phyloP scores from a whole-genome alignment of 2,888 invertebrate species.

The Deroplatys truncata region DNA sequence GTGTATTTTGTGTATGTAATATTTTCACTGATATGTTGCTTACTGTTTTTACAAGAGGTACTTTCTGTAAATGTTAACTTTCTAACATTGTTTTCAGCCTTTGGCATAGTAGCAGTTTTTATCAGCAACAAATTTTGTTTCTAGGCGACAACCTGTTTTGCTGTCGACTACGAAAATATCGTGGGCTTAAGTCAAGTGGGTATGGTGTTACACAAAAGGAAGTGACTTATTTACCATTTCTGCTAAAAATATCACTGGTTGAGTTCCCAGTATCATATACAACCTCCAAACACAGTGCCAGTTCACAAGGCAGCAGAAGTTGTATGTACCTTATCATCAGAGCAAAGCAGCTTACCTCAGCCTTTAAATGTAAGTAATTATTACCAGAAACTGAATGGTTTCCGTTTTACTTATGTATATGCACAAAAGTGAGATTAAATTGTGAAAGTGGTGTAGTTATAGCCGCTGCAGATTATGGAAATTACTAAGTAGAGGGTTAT shows the following conservation, averaged over 20 bases:
- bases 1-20: too few relatives aligned
- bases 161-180: constrained; percentile 64
- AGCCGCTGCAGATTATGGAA: too few relatives aligned
- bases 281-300: not conserved
- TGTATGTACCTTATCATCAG: constrained; percentile 52
- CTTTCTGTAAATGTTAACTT: too few relatives aligned
- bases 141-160: constrained; percentile 43
- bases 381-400: not conserved
- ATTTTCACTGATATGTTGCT: too few relatives aligned
- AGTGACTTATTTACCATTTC: constrained; percentile 65
- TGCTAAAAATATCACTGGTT: constrained; percentile 65
- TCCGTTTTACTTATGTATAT: not conserved
- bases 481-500: too few relatives aligned
- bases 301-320: not conserved
- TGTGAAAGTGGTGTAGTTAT: too few relatives aligned
- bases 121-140: not conserved
- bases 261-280: constrained; percentile 50
- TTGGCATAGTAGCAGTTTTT: too few relatives aligned
- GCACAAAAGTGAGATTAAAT: not conserved
- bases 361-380: constrained; percentile 66
- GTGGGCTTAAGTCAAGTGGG: constrained; percentile 55
- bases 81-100: too few relatives aligned
- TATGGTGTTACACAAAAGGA: constrained; percentile 56
- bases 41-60: too few relatives aligned
- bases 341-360: constrained; percentile 68